Evolutionary conservation across 2,888 invertebrate genomes (phyloP).

Genomic region (Diloba caeruleocephala): DNA sequence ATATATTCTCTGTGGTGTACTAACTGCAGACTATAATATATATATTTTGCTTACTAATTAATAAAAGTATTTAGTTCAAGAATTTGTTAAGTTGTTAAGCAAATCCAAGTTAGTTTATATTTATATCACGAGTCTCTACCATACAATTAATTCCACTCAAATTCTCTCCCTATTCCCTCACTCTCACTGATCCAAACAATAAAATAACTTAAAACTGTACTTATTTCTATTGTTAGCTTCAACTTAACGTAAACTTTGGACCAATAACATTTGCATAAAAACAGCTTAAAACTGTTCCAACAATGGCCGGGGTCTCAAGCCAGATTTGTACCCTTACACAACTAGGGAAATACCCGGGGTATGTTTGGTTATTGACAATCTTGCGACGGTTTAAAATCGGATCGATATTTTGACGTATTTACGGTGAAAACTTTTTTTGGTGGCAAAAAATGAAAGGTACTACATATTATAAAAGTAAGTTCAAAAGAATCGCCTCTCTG

Average conservation of each 20-base stretch:
- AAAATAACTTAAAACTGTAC: constrained; percentile 18
- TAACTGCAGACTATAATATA: no score
- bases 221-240: constrained; percentile 40
- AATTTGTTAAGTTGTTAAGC: no score
- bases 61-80: no score
- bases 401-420: no score
- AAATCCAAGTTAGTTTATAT: no score
- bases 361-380: background rate
- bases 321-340: constrained; percentile 9
- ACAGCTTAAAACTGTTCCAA: constrained; percentile 49
- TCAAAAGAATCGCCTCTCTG: no score
- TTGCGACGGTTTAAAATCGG: background rate
- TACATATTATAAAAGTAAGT: no score
- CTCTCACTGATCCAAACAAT: constrained; percentile 22
- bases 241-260: constrained; percentile 48
- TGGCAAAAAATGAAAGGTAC: no score
- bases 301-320: constrained; percentile 16
- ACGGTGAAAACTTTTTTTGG: no score
- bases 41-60: no score
- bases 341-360: constrained; percentile 13
- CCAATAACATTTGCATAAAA: constrained; percentile 58
- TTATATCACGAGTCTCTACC: no score
- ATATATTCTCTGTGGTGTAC: no score
- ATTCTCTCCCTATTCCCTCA: constrained; percentile 13
- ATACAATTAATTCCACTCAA: constrained; percentile 2